Percentiles rank a stretch among this genome's conserved stretches.
Evolutionary conservation across 2,113 vertebrate species (phyloP).

Genomic region (Gymnogyps californianus): DNA sequence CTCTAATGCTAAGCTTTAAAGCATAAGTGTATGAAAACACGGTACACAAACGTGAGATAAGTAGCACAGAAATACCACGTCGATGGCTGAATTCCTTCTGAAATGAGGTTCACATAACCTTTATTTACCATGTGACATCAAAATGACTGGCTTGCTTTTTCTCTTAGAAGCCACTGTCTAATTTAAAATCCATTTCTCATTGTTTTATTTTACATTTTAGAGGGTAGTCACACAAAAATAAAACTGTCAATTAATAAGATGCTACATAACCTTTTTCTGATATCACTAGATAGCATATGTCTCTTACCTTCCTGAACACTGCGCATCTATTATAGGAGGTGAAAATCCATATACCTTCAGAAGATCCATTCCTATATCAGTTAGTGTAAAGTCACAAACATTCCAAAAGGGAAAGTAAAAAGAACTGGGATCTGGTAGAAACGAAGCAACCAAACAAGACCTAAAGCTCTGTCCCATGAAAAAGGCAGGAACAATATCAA

Average conservation of each 20-base stretch:
- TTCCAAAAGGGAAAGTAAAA: not conserved
- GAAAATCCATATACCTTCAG: not conserved
- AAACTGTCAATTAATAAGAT: not conserved
- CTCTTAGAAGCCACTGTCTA: not conserved
- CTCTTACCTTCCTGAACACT: not conserved
- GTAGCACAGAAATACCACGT: not conserved
- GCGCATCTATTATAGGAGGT: not conserved
- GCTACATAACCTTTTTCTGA: fast-evolving
- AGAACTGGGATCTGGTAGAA: not conserved
- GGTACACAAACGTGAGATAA: not conserved
- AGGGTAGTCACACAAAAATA: not conserved
- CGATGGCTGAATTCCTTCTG: not conserved
- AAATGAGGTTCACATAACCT: not conserved
- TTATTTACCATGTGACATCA: not conserved
- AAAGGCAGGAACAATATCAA: not conserved
- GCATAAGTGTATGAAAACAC: not conserved
- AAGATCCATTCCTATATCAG: not conserved
- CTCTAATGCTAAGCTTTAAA: not conserved
- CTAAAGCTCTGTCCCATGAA: not conserved
- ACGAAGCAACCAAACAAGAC: not conserved
- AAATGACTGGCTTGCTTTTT: not conserved
- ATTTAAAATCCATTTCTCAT: not conserved
- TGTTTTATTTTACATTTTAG: not conserved
- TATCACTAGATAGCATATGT: not conserved
- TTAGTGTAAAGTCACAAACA: not conserved